phyloP scores from a whole-genome alignment of 2,113 vertebrate genomes.

The Poecilia latipinna region DNA sequence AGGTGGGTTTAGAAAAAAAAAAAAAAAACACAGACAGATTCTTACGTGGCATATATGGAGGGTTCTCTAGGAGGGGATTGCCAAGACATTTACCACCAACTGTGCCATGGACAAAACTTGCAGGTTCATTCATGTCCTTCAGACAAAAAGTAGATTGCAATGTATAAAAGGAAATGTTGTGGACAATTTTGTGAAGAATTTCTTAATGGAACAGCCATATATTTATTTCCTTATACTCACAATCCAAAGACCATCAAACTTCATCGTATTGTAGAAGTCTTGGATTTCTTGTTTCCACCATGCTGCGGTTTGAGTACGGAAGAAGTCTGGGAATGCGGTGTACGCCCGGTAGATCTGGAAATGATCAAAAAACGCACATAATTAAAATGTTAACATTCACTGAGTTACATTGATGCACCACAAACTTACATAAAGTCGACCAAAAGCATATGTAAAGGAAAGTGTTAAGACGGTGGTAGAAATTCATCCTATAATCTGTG shows the following conservation, averaged over 20 bases:
- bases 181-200: neutral
- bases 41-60: constrained; percentile 92
- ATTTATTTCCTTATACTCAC: constrained; percentile 80
- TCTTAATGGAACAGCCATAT: neutral
- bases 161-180: neutral
- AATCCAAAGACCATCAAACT: constrained; percentile 95
- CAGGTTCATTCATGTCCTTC: constrained; percentile 98
- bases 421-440: neutral
- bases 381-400: neutral
- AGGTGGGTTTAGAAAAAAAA: neutral
- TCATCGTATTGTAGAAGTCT: constrained; percentile 79
- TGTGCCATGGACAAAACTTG: constrained; percentile 88
- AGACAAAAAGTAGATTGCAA: constrained; percentile 11
- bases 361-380: neutral
- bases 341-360: constrained; percentile 81
- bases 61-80: constrained; percentile 68
- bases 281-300: constrained; percentile 90
- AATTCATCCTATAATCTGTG: too few relatives aligned
- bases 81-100: constrained; percentile 76
- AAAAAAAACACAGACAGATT: neutral
- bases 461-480: neutral
- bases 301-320: constrained; percentile 77
- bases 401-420: neutral
- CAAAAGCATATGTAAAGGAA: neutral
- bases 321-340: constrained; percentile 91